Evolutionary conservation across 2,888 invertebrate genomes (phyloP).

Genomic region (Drosophila rubida): DNA sequence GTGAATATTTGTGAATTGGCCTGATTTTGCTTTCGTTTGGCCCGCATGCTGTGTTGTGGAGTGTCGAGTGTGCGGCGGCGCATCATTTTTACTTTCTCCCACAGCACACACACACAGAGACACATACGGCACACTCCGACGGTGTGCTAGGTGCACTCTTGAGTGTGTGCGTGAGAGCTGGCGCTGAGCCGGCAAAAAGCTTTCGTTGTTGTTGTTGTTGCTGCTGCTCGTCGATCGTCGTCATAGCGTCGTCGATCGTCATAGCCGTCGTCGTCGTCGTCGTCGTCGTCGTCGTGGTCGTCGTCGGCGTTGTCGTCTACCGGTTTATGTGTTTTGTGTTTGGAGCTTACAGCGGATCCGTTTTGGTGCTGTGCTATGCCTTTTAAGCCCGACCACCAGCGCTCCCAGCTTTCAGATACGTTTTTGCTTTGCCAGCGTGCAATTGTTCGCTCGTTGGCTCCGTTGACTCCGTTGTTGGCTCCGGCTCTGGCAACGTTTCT

Average conservation of each 20-base stretch:
- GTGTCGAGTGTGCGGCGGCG: slow-evolving; percentile 49
- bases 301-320: slow-evolving; percentile 40
- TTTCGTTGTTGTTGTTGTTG: slow-evolving; percentile 7
- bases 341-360: slow-evolving; percentile 70
- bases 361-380: slow-evolving; percentile 68
- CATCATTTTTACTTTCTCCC: slow-evolving; percentile 74
- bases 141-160: slow-evolving; percentile 16
- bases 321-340: slow-evolving; percentile 53
- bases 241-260: slow-evolving; percentile 2
- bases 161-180: slow-evolving; percentile 42
- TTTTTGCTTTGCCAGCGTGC: slow-evolving; percentile 78
- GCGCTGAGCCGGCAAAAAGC: slow-evolving; percentile 52
- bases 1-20: slow-evolving; percentile 68
- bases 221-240: background rate
- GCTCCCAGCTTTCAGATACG: slow-evolving; percentile 81
- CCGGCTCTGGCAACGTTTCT: slow-evolving; percentile 9
- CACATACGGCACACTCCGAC: slow-evolving; percentile 4
- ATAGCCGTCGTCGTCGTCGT: background rate
- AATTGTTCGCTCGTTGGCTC: slow-evolving; percentile 55
- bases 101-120: slow-evolving; percentile 16
- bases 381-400: slow-evolving; percentile 76
- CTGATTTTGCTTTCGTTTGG: slow-evolving; percentile 79
- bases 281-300: too few relatives aligned
- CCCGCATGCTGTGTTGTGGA: slow-evolving; percentile 66
- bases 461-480: slow-evolving; percentile 26